These are phyloP conservation scores for Coluber constrictor DNA, from an alignment of 2,797 vertebrate species.

Conservation along the genomic window DNA sequence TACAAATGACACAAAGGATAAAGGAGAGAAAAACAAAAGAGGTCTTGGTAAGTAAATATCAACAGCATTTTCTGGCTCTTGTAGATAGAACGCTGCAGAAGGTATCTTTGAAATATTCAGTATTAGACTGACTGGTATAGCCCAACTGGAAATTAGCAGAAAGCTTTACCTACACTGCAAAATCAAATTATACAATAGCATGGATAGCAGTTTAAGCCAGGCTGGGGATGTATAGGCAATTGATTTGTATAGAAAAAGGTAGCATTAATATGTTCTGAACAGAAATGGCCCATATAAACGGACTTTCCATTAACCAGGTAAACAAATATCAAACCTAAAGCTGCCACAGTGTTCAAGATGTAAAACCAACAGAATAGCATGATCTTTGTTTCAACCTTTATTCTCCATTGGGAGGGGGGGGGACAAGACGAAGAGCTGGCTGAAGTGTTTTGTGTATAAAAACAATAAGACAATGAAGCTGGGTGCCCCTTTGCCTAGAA, in stretches of 20 bases:
- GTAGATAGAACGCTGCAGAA: not conserved
- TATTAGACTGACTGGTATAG: not conserved
- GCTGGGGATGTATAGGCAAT: not conserved
- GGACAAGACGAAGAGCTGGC: not conserved
- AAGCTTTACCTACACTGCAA: not conserved
- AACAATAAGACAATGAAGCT: conserved; percentile 30
- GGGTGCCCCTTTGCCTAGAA: not conserved
- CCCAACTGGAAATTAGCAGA: not conserved
- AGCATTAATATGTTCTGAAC: conserved; percentile 39
- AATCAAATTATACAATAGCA: not conserved
- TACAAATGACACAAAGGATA: not conserved
- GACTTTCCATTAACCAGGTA: not conserved
- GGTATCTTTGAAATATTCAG: not conserved
- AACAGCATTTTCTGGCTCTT: not conserved
- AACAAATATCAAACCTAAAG: conserved; percentile 11
- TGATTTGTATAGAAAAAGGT: not conserved
- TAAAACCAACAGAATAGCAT: conserved; percentile 22
- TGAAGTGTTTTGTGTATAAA: conserved; percentile 14
- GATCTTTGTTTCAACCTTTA: conserved; percentile 13
- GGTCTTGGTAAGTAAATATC: not conserved
- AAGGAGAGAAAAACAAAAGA: not conserved
- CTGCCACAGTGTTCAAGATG: conserved; percentile 13
- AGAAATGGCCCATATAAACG: not conserved
- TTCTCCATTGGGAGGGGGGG: conserved; percentile 23
- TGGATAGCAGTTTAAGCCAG: not conserved